Percentiles rank a stretch among this genome's conserved stretches.
These are phyloP conservation scores for Drosophila atroscutellata DNA, from an alignment of 2,888 invertebrate genomes.

Conservation along the genomic window DNA sequence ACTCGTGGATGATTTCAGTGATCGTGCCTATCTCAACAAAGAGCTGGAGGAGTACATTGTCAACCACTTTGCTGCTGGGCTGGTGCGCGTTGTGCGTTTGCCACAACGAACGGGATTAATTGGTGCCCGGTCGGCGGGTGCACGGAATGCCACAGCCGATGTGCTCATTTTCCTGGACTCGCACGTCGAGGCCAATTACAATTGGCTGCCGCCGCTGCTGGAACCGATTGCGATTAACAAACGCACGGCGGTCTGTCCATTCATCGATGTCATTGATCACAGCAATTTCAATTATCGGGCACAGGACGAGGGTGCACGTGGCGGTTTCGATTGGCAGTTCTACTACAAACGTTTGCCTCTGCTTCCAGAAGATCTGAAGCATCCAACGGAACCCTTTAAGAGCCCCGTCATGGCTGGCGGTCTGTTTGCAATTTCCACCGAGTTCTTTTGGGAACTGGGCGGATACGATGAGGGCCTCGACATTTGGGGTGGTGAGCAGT, in stretches of 20 bases:
- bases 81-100: constrained; percentile 89
- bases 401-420: constrained; percentile 99
- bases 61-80: constrained; percentile 89
- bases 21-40: constrained; percentile 90
- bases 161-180: constrained; percentile 96
- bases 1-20: constrained; percentile 94
- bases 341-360: constrained; percentile 97
- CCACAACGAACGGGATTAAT: constrained; percentile 92
- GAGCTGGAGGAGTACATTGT: constrained; percentile 91
- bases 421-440: constrained; percentile 95
- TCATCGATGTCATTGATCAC: constrained; percentile 97
- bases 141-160: constrained; percentile 90
- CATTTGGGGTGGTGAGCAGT: constrained; percentile 99
- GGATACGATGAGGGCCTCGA: constrained; percentile 97
- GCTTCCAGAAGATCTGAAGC: constrained; percentile 80
- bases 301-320: constrained; percentile 96
- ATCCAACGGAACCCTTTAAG: constrained; percentile 85
- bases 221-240: constrained; percentile 95
- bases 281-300: constrained; percentile 96
- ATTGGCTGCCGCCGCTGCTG: constrained; percentile 96
- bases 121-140: constrained; percentile 94
- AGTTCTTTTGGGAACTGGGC: constrained; percentile 98
- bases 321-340: constrained; percentile 99
- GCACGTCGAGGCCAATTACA: constrained; percentile 95
- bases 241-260: constrained; percentile 96